Evolutionary conservation across 1,140 invertebrate genomes (phyloP).

Genomic region (Anastatus disparis): DNA sequence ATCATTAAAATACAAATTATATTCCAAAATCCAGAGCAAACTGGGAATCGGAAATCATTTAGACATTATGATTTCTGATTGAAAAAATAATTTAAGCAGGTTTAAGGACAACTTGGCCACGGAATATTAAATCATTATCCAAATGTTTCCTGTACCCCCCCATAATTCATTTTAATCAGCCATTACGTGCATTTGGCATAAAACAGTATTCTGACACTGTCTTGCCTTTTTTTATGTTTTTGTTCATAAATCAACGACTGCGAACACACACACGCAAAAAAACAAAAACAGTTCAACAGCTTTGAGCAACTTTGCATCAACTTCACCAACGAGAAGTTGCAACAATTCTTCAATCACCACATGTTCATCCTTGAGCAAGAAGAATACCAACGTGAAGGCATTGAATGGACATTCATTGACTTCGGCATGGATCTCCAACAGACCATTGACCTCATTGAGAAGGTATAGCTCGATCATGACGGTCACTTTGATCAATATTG

Average conservation of each 20-base stretch:
- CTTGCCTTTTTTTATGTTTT: slow-evolving; percentile 54
- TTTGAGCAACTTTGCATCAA: slow-evolving; percentile 75
- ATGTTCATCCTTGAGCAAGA: slow-evolving; percentile 81
- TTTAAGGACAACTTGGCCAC: slow-evolving; percentile 30
- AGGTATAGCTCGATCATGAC: slow-evolving; percentile 65
- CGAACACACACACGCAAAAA: slow-evolving; percentile 53
- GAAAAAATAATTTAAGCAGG: slow-evolving; percentile 5
- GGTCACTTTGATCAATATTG: slow-evolving; percentile 17
- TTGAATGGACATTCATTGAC: slow-evolving; percentile 80
- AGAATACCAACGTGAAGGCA: slow-evolving; percentile 77
- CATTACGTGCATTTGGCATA: slow-evolving; percentile 37
- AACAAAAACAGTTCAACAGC: slow-evolving; percentile 69
- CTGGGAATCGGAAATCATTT: not conserved
- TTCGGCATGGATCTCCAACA: slow-evolving; percentile 81
- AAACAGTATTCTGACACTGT: slow-evolving; percentile 60
- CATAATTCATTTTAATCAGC: slow-evolving; percentile 13
- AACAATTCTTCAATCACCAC: slow-evolving; percentile 81
- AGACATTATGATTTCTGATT: not conserved
- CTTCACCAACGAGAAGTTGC: slow-evolving; percentile 80
- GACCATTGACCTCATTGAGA: slow-evolving; percentile 80
- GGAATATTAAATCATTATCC: slow-evolving; percentile 2
- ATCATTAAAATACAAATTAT: not conserved
- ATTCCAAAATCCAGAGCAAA: not conserved
- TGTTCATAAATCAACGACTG: slow-evolving; percentile 35
- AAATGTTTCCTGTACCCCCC: not conserved